Conservation (phyloP, 37 sponge, comb jelly and placozoan species). For the Amphimedon queenslandica region DNA sequence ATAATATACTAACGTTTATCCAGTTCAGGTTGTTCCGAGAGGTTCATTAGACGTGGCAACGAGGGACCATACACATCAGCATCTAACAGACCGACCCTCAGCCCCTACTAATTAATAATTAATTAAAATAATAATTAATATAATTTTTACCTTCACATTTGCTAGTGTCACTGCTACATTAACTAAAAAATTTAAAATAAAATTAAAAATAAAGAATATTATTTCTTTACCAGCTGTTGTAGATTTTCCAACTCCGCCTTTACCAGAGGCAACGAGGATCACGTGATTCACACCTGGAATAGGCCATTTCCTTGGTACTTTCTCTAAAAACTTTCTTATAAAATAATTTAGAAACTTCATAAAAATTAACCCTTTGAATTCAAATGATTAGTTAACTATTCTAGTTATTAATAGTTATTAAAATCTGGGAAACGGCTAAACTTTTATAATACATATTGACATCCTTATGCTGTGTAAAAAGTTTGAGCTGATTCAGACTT, state of each 20-base stretch:
- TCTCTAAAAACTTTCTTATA: background rate
- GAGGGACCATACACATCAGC: constrained; percentile 99
- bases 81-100: constrained; percentile 89
- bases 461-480: too few species aligned
- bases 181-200: constrained; percentile 13
- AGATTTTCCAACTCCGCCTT: constrained; percentile 99
- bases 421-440: too few species aligned
- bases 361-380: too few species aligned
- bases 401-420: too few species aligned
- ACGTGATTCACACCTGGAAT: constrained; percentile 89
- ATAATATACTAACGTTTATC: constrained; percentile 65
- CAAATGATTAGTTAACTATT: too few species aligned
- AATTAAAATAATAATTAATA: background rate
- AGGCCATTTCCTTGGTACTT: constrained; percentile 48
- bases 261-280: constrained; percentile 92
- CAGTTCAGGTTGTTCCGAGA: constrained; percentile 73
- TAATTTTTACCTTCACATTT: constrained; percentile 35
- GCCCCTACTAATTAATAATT: background rate
- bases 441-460: too few species aligned
- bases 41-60: constrained; percentile 92
- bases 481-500: too few species aligned
- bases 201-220: too few species aligned
- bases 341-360: too few species aligned
- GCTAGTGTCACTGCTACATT: constrained; percentile 66
- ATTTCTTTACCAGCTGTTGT: constrained; percentile 77